Base-by-base conservation (phyloP, 2,888 invertebrate genomes). In the Acrocyrtus sp. region DNA sequence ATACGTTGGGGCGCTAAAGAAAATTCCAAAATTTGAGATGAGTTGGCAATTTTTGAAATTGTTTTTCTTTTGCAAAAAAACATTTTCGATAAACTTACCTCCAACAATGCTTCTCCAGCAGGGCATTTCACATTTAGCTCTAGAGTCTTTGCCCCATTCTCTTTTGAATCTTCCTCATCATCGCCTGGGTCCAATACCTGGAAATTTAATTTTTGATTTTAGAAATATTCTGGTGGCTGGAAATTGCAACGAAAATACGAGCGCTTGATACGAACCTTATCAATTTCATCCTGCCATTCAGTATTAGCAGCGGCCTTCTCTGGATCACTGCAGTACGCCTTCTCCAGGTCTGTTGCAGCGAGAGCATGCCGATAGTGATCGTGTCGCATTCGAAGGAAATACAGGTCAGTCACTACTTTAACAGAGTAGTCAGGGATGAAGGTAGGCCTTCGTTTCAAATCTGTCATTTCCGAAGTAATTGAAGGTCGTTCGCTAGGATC, bases 381-480 rank as follows among this genome's bases (percentile, higher is more conserved):
- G 62, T 95, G 88, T 82, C 91, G 92, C 66, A 97, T 90, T 77
- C 91, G 90, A 78, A 97, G 87, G 84, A 95, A 97, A 83, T 92
- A 90, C 0, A 96, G 89, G 83, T 96, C 95, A 0, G 92, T 89
- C 75, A 91, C 87, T 0, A 95, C 95, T 5, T 93, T 88, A 8
- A 97, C 95, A 0, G 94, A 90, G 86, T 96, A 98, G 85, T 98
- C 97, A 0, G 97, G 96, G 43, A 92, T 89, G 86, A 96, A 98
- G 0, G 92, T 91, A 84, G 91, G 90, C 15, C 91, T 21, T 68
- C 68, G 43, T 45, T 75, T 75, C n/a, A 58, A n/a, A 3, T 72
- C 72, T 2, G 61, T 26, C 34, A 73, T 60, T 24, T 67, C 72
- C 19, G 72, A 58, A 1, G 56, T 51, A 12, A 72, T 65, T 0